These are phyloP conservation scores for Tympanoctomys barrerae DNA, from an alignment of 2,797 vertebrate species.

Conservation along the genomic window DNA sequence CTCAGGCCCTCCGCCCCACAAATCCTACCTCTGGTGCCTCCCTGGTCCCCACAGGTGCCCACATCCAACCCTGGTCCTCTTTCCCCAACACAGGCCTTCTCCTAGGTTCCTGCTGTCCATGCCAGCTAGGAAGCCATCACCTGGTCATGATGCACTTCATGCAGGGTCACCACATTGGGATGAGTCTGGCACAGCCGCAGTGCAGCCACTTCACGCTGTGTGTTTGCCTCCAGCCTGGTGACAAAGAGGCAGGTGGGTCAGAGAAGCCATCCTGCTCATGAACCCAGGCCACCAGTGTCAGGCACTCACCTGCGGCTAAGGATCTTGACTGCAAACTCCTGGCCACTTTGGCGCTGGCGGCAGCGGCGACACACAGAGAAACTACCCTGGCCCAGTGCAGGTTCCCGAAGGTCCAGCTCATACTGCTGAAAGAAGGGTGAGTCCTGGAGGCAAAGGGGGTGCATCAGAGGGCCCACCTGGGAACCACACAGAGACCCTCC, in stretches of 20 bases:
- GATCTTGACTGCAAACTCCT: constrained; percentile 95
- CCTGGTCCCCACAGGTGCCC: neutral
- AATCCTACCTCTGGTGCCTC: neutral
- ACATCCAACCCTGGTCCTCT: too few species aligned
- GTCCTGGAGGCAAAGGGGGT: constrained; percentile 87
- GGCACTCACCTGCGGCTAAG: constrained; percentile 92
- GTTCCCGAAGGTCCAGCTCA: constrained; percentile 93
- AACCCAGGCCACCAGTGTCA: neutral
- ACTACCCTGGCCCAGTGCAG: constrained; percentile 94
- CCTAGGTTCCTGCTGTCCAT: fast-evolving
- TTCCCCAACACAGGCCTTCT: fast-evolving
- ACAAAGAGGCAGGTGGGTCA: neutral
- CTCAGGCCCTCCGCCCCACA: neutral
- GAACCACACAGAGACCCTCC: neutral
- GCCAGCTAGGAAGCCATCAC: constrained; percentile 81
- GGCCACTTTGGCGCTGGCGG: constrained; percentile 92
- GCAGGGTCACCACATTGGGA: constrained; percentile 94
- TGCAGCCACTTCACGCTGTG: constrained; percentile 94
- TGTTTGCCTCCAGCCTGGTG: constrained; percentile 94
- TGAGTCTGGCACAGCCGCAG: constrained; percentile 93
- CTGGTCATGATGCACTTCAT: constrained; percentile 95
- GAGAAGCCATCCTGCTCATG: neutral
- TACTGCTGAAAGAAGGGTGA: constrained; percentile 96
- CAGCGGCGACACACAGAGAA: constrained; percentile 96
- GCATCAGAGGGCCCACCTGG: neutral